Evolutionary conservation across 1,140 invertebrate genomes (phyloP), one percentile per base, ranked within the genome.

Genomic region (Paralvinella palmiformis): DNA sequence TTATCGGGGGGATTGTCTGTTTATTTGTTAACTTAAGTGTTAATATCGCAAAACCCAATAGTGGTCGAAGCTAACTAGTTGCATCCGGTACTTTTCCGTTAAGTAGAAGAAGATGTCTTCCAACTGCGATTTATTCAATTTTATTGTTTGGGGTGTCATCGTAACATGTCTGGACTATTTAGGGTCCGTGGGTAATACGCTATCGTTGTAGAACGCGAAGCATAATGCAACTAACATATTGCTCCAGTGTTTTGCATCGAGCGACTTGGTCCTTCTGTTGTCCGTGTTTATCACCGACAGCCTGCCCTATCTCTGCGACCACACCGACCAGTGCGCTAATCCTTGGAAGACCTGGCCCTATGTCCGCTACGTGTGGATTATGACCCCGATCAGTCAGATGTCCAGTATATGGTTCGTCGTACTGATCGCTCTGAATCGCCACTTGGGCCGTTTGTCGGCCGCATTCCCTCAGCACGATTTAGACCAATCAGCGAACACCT

Each of bases 371-470:
- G 22, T 66, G 33, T 66, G 64, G 64, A 24, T 66, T 20, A 31
- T 66, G 20, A 62, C 58, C n/a, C 64, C 64, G 1, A 53, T 62
- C 22, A 32, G 44, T 22, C 64, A 66, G 36, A 66, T 66, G 64
- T 66, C 59, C 64, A 56, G 48, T 50, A 62, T 66, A 22, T 66
- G 64, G 64, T 50, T 66, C 22, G 64, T 60, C 10, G 59, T 62
- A 10, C 48, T 66, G 17, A 59, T 66, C 24, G 59, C 64, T 32
- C 27, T 45, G 17, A 66, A 66, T 32, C 64, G 64, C 1, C 62
- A 62, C 53, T n/a, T 66, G 64, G 64, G 64, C 64, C 32, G 64
- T 66, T 20, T 66, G 64, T 53, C 58, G 59, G 3, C 45, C 59
- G 0, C 59, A 61, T 41, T 29, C 17, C 32, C 32, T 53, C 17